Evolutionary conservation across 35 echinoderm and acorn worm genomes (phyloP).

Genomic region (Ophiothrix spiculata): DNA sequence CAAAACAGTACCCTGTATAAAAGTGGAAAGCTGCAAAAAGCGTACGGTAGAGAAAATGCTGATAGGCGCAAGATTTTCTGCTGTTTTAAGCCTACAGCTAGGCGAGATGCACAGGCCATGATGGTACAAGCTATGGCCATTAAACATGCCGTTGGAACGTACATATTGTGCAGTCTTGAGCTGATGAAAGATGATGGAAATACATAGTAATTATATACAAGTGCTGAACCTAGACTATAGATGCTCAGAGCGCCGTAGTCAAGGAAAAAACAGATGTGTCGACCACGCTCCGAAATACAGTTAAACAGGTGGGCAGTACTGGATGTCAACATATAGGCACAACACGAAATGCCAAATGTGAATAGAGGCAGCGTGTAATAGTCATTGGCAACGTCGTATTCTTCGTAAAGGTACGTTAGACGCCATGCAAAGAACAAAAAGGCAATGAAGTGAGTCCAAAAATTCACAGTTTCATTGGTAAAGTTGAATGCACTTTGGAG

Average conservation of each 20-base stretch:
- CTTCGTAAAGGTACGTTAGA: not conserved
- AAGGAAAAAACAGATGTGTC: conserved; percentile 83
- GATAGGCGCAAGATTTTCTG: conserved; percentile 48
- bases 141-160: conserved; percentile 35
- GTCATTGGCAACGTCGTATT: conserved; percentile 16
- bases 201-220: conserved; percentile 36
- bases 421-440: conserved; percentile 60
- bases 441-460: conserved; percentile 83
- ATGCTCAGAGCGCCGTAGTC: conserved; percentile 81
- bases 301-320: conserved; percentile 73
- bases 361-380: conserved; percentile 68
- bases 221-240: conserved; percentile 68
- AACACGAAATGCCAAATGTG: conserved; percentile 39
- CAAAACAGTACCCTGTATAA: conserved; percentile 54
- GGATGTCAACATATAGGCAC: conserved; percentile 56
- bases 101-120: conserved; percentile 49
- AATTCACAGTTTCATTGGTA: conserved; percentile 95
- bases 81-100: conserved; percentile 28
- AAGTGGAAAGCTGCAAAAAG: conserved; percentile 70
- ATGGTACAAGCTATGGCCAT: conserved; percentile 53
- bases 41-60: conserved; percentile 62
- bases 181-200: conserved; percentile 29
- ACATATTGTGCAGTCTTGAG: conserved; percentile 16
- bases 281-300: conserved; percentile 74
- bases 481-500: conserved; percentile 58